Evolutionary conservation across 2,113 vertebrate genomes (phyloP).

Genomic region (Oncorhynchus masou): DNA sequence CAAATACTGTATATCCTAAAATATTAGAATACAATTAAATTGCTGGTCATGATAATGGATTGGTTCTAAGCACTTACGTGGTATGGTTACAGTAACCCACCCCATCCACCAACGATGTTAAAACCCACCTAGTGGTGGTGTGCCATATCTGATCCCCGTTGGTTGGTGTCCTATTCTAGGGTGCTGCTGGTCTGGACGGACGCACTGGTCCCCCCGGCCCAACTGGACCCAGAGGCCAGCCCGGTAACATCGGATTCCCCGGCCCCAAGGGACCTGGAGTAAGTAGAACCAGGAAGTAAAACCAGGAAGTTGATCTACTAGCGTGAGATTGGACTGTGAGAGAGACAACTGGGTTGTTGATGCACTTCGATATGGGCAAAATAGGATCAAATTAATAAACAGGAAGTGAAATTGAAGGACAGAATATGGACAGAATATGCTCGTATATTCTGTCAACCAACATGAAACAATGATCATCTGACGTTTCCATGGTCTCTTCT

Average conservation of each 20-base stretch:
- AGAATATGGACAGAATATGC: too few relatives aligned
- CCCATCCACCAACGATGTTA: not conserved
- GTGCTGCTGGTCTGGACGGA: conserved; percentile 88
- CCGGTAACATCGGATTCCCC: conserved; percentile 96
- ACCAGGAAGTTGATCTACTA: too few relatives aligned
- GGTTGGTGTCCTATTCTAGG: conserved; percentile 67
- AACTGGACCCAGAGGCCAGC: conserved; percentile 90
- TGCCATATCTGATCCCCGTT: not conserved
- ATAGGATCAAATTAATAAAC: too few relatives aligned
- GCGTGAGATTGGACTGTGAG: too few relatives aligned
- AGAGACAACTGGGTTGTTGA: too few relatives aligned
- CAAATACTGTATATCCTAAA: not conserved
- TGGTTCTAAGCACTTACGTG: not conserved
- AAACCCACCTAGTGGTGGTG: not conserved
- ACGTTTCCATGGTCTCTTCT: not conserved
- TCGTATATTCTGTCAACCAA: not conserved
- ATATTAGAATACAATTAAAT: not conserved
- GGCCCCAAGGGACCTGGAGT: conserved; percentile 94
- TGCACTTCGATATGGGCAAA: too few relatives aligned
- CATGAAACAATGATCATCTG: not conserved
- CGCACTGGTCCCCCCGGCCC: conserved; percentile 87
- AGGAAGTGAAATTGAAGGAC: too few relatives aligned
- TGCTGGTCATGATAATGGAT: not conserved
- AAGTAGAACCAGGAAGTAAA: conserved; percentile 58
- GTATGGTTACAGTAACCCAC: not conserved